Evolutionary conservation across 2,113 vertebrate genomes (phyloP), one percentile per base, ranked within the genome.

Genomic region (Coregonus clupeaformis): DNA sequence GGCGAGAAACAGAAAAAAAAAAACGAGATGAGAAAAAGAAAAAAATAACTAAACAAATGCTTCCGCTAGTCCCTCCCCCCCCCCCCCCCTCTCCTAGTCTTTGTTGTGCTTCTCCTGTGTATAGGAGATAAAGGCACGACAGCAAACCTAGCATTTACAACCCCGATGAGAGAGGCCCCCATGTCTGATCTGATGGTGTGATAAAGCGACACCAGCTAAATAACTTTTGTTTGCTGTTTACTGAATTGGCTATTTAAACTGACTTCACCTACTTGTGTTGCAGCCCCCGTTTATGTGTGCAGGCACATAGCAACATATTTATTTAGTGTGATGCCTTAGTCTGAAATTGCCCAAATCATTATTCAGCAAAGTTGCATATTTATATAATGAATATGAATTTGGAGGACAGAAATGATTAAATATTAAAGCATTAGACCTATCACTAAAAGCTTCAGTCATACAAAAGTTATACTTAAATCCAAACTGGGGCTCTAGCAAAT

Each of bases 331-430:
- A 78, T 76, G 65, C 65, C 57, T 47, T 47, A 76, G 32, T 66
- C 75, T 77, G 12, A 70, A 82, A 79, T 85, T 3, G 68, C 68
- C 69, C 68, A 70, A 47, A 42, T 52, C 18, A 60, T 66, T 59
- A 74, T 84, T 87, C 80, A 85, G 71, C 79, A 52, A 22, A 77
- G 67, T 74, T 77, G 68, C n/a, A n/a, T n/a, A n/a, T n/a, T n/a
- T n/a, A n/a, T n/a, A n/a, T n/a, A n/a, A n/a, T n/a, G n/a, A n/a
- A n/a, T n/a, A n/a, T n/a, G n/a, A n/a, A n/a, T n/a, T n/a, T n/a
- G n/a, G n/a, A n/a, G n/a, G n/a, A n/a, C n/a, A n/a, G n/a, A n/a
- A n/a, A n/a, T n/a, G n/a, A n/a, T n/a, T n/a, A n/a, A n/a, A n/a
- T n/a, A n/a, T n/a, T n/a, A n/a, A n/a, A n/a, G n/a, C n/a, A n/a